Percentiles rank a stretch among this genome's conserved stretches.
phyloP scores from a whole-genome alignment of 1,140 invertebrate genomes.

The Ganaspis sp. region DNA sequence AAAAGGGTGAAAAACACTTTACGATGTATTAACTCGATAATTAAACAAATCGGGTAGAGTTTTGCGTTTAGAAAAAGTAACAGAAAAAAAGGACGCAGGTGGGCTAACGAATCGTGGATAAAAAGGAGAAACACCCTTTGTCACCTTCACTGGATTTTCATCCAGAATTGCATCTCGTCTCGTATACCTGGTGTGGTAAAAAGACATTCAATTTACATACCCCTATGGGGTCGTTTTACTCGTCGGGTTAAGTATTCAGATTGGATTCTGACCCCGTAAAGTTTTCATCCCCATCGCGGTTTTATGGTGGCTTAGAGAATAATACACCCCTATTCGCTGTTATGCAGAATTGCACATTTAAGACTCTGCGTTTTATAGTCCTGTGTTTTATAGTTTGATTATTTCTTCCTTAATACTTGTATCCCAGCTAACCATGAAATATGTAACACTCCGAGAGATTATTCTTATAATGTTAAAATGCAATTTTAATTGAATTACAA shows the following conservation, averaged over 20 bases:
- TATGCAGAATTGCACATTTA: slow-evolving; percentile 14
- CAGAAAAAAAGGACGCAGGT: background rate
- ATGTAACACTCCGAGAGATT: background rate
- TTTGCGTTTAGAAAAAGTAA: background rate
- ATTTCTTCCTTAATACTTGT: background rate
- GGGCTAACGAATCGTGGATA: slow-evolving; percentile 1
- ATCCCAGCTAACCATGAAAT: background rate
- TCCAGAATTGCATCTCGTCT: background rate
- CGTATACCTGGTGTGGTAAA: slow-evolving; percentile 19
- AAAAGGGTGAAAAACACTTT: background rate
- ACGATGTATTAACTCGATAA: background rate
- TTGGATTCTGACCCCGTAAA: slow-evolving; percentile 28
- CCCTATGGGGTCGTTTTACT: slow-evolving; percentile 29
- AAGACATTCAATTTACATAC: slow-evolving; percentile 29
- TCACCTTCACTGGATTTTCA: slow-evolving; percentile 7
- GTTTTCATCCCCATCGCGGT: slow-evolving; percentile 29
- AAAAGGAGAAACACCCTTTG: background rate
- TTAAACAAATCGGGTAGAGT: background rate
- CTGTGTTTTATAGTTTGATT: slow-evolving; percentile 10
- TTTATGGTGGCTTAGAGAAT: slow-evolving; percentile 23
- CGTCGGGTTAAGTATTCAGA: slow-evolving; percentile 19
- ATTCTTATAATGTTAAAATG: too few species aligned
- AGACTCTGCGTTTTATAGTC: background rate
- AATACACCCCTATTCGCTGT: slow-evolving; percentile 25
- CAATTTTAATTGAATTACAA: too few species aligned